Conservation (phyloP, 1,140 invertebrate genomes). For the Atopsyche davidsoni region DNA sequence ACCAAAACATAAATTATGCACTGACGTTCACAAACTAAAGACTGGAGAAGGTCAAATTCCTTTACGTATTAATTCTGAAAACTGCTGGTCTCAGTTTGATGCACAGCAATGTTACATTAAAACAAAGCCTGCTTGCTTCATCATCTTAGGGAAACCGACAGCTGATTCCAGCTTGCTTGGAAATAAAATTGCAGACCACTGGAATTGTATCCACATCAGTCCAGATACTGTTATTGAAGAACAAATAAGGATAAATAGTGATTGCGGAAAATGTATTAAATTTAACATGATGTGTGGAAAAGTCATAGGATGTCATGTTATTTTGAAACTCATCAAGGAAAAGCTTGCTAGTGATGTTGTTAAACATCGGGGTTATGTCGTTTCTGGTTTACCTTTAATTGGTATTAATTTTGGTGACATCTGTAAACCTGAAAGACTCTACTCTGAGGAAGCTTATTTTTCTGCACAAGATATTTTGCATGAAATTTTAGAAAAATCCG, state of each 20-base stretch:
- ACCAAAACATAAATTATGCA: too few species aligned
- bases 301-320: constrained; percentile 40
- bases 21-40: too few species aligned
- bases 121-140: constrained; percentile 47
- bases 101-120: constrained; percentile 46
- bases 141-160: constrained; percentile 53
- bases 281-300: constrained; percentile 49
- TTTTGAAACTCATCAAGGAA: constrained; percentile 45
- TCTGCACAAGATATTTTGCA: constrained; percentile 41
- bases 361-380: constrained; percentile 52
- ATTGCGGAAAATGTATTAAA: constrained; percentile 46
- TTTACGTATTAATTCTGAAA: constrained; percentile 3
- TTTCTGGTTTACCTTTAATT: constrained; percentile 54
- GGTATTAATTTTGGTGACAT: constrained; percentile 32
- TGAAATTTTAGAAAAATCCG: too few species aligned
- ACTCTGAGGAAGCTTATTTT: constrained; percentile 44
- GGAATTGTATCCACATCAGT: constrained; percentile 52
- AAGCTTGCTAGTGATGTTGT: constrained; percentile 45
- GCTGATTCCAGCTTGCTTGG: constrained; percentile 45
- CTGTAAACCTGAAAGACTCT: constrained; percentile 31
- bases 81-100: constrained; percentile 39
- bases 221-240: constrained; percentile 47
- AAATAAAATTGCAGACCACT: constrained; percentile 47
- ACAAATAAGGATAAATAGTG: constrained; percentile 46
- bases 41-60: too few species aligned